Evolutionary conservation across 23 tunicate species (phyloP).

Genomic region (Oikopleura vanhoeffeni): DNA sequence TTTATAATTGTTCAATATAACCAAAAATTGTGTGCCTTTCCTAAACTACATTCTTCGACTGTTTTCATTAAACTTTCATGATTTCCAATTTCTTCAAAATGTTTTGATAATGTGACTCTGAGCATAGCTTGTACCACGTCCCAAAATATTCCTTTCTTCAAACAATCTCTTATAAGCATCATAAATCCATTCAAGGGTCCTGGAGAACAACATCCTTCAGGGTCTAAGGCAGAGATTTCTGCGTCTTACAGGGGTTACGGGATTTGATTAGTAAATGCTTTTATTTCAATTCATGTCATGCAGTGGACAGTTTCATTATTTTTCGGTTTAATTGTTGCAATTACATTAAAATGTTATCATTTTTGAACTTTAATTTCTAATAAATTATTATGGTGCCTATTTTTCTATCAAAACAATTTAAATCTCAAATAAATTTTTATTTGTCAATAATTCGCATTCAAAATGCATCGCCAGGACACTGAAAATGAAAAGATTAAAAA

Average conservation of each 20-base stretch:
- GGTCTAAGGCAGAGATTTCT: conserved; percentile 31
- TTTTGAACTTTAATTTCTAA: conserved; percentile 21
- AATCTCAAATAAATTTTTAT: no score
- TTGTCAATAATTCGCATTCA: no score
- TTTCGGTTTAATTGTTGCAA: background rate
- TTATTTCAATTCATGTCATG: background rate
- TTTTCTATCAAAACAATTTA: no score
- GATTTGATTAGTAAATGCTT: conserved; percentile 1
- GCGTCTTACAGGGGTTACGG: conserved; percentile 37
- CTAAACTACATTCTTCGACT: conserved; percentile 5
- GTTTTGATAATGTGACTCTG: conserved; percentile 30
- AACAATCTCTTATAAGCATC: conserved; percentile 19
- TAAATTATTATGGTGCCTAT: conserved; percentile 10
- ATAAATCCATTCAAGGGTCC: conserved; percentile 28
- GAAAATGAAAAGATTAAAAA: no score
- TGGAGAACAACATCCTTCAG: conserved; percentile 46
- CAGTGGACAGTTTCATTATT: background rate
- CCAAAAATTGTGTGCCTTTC: background rate
- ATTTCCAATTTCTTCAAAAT: conserved; percentile 21
- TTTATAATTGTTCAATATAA: no score
- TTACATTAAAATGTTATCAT: background rate
- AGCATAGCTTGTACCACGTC: conserved; percentile 51
- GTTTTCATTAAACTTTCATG: background rate
- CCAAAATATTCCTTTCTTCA: conserved; percentile 36
- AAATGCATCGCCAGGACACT: no score